Conservation (phyloP, 2,113 vertebrate genomes). For the Cisticola juncidis region DNA sequence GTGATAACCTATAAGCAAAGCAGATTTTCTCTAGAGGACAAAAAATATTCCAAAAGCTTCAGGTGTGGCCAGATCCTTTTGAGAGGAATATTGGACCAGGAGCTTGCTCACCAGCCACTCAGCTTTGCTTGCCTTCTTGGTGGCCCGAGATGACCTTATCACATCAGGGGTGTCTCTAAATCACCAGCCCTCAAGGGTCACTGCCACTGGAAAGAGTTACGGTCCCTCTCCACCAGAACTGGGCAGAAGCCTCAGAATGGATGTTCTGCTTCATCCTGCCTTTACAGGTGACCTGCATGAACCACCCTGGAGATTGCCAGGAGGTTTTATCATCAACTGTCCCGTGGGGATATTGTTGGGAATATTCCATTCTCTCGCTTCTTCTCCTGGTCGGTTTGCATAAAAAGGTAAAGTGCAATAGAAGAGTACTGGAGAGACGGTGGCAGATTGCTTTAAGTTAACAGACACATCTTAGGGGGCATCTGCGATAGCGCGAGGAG, state of each 20-base stretch:
- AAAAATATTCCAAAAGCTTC: not conserved
- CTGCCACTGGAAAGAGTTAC: not conserved
- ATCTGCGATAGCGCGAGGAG: not conserved
- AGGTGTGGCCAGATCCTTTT: conserved; percentile 24
- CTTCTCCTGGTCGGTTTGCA: not conserved
- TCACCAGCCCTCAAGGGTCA: conserved; percentile 29
- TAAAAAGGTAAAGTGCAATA: conserved; percentile 56
- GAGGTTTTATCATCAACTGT: not conserved
- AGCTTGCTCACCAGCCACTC: conserved; percentile 32
- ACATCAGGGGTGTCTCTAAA: conserved; percentile 6
- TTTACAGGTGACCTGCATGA: not conserved
- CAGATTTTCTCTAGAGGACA: conserved; percentile 5
- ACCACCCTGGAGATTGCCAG: not conserved
- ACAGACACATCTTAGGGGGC: not conserved
- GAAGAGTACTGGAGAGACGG: not conserved
- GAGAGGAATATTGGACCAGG: conserved; percentile 13
- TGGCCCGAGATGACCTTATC: not conserved
- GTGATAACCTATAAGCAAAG: not conserved
- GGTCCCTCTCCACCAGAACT: not conserved
- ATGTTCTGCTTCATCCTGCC: conserved; percentile 23
- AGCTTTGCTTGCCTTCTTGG: conserved; percentile 28
- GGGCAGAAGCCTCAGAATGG: conserved; percentile 51
- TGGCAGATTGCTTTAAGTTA: conserved; percentile 50
- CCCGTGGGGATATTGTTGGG: not conserved
- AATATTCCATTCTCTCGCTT: conserved; percentile 46